Percentiles rank a stretch among this genome's conserved stretches.
These are phyloP conservation scores for Heteromyza rotundicornis DNA, from an alignment of 2,888 invertebrate species.

Conservation along the genomic window DNA sequence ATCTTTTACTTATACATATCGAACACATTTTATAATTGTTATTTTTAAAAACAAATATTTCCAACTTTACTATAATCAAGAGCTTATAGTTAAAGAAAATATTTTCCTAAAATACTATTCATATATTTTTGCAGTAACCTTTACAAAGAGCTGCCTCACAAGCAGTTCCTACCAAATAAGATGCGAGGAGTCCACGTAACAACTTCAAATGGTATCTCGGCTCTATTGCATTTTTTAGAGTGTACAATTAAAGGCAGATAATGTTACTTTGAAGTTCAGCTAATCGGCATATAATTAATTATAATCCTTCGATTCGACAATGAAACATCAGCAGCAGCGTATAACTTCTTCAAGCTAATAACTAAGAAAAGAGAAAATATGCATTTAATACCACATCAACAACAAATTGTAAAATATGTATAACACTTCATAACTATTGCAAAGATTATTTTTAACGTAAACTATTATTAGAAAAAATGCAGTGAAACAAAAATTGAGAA, in stretches of 20 bases:
- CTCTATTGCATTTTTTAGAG: no score
- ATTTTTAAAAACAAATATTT: background rate
- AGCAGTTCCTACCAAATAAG: slow-evolving; percentile 38
- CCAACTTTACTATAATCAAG: slow-evolving; percentile 7
- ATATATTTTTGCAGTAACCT: slow-evolving; percentile 51
- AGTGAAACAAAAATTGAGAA: slow-evolving; percentile 26
- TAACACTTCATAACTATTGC: slow-evolving; percentile 5
- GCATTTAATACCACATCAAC: slow-evolving; percentile 52
- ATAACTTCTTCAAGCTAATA: no score
- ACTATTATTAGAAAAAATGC: slow-evolving; percentile 31
- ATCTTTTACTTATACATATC: background rate
- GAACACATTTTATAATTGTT: slow-evolving; percentile 8
- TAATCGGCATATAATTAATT: no score
- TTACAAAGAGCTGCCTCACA: slow-evolving; percentile 54
- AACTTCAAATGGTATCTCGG: no score
- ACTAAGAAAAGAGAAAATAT: slow-evolving; percentile 56
- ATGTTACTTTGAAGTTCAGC: no score
- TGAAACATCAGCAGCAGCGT: no score
- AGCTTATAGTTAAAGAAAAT: slow-evolving; percentile 22
- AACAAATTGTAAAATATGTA: background rate
- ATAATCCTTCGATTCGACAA: no score
- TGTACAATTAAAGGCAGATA: no score
- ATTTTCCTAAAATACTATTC: background rate
- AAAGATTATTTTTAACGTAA: slow-evolving; percentile 12
- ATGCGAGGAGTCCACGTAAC: slow-evolving; percentile 13